A percentile compares a stretch with the other conserved stretches of the same genome.
Conservation (phyloP, 2,113 vertebrate species). For the Muntiacus reevesi region DNA sequence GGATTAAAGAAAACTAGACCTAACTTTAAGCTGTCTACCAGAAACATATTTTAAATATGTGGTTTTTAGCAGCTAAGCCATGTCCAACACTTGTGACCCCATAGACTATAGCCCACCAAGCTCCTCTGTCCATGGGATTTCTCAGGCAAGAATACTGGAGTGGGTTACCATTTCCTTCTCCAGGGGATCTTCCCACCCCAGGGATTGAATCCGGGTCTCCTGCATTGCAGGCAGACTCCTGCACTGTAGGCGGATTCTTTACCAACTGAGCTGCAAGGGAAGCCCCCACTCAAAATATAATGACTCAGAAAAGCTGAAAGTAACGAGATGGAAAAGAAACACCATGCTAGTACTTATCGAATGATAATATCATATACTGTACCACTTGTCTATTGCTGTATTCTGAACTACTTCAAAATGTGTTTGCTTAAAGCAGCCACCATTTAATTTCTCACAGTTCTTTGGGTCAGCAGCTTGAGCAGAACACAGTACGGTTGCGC, state of each 20-base stretch:
- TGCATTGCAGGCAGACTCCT: not conserved
- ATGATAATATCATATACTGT: not conserved
- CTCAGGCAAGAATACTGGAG: not conserved
- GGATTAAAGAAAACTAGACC: not conserved
- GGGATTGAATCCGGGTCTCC: not conserved
- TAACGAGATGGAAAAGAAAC: not conserved
- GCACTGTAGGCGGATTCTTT: not conserved
- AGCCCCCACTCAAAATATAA: not conserved
- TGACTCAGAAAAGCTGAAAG: not conserved
- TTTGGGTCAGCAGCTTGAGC: not conserved
- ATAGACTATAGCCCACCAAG: not conserved
- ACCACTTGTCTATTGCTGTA: not conserved
- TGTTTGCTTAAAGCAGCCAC: not conserved
- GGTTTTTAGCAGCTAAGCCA: not conserved
- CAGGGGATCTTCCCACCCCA: not conserved
- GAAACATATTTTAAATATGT: not conserved
- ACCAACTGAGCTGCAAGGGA: not conserved
- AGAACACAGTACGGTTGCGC: not conserved
- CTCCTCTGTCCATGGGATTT: not conserved
- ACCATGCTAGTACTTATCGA: not conserved
- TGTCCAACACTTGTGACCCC: not conserved
- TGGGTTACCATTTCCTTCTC: not conserved
- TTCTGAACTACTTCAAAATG: not conserved
- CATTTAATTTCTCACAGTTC: not conserved
- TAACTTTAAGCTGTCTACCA: not conserved